Conservation (phyloP, 1,140 invertebrate species). For the Anadara kagoshimensis region DNA sequence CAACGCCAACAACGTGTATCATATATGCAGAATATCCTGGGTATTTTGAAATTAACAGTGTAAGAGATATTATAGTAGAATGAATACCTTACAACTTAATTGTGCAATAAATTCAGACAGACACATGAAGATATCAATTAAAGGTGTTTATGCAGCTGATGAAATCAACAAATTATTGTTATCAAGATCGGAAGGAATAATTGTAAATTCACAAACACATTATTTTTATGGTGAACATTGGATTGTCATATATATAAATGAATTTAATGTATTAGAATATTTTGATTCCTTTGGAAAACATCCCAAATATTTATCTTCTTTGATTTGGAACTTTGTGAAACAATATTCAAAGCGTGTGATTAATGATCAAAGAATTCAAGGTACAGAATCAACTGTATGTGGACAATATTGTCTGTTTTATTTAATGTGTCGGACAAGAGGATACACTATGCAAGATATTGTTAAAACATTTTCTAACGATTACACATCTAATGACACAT, state of each 20-base stretch:
- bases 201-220: too few relatives aligned
- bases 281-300: conserved; percentile 2
- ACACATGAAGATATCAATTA: conserved; percentile 7
- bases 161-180: not conserved
- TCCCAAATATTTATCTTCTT: not conserved
- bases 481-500: not conserved
- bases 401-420: conserved; percentile 14
- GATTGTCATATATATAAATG: not conserved
- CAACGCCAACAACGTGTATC: conserved; percentile 25
- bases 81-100: conserved; percentile 24
- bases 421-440: conserved; percentile 3
- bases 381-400: conserved; percentile 2
- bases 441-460: not conserved
- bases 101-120: conserved; percentile 29
- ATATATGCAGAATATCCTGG: conserved; percentile 32
- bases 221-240: conserved; percentile 3
- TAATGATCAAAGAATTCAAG: not conserved
- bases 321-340: not conserved
- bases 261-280: not conserved
- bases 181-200: too few relatives aligned
- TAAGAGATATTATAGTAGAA: conserved; percentile 19
- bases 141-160: conserved; percentile 34
- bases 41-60: conserved; percentile 39
- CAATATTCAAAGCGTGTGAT: not conserved
- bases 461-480: not conserved